Evolutionary conservation across 2,113 vertebrate species (phyloP), one percentile per base, ranked within the genome.

Genomic region (Poeciliopsis prolifica): DNA sequence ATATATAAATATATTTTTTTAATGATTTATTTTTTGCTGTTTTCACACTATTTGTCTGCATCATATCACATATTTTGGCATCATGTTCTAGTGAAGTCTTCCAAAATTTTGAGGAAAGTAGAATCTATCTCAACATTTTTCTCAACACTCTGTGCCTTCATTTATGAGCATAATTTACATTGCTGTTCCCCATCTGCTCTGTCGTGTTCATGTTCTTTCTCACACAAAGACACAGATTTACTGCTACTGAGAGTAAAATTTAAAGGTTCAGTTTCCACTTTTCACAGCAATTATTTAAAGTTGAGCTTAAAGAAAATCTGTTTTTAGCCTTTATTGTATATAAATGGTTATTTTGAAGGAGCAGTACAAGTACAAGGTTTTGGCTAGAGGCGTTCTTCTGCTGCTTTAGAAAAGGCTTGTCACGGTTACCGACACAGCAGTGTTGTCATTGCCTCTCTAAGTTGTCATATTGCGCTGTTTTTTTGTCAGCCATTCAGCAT

Each of bases 101-200:
- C 85, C 85, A 91, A 72, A 83, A 77, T 82, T 85, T 79, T 65
- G 70, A 77, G 75, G 77, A 78, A 80, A 89, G 85, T 76, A 69
- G 68, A 72, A 81, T 69, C 80, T 88, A 88, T 90, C 54, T 83
- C 86, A 90, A 90, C 77, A 85, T 79, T 92, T 80, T 91, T 93
- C n/a, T n/a, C n/a, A n/a, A n/a, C n/a, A n/a, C n/a, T n/a, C 31
- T 71, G 61, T 60, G 24, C 42, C 63, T 78, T 83, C 63, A 42
- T 65, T 75, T 68, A 68, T 33, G 61, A 62, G 4, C 63, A 68
- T 70, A 54, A n/a, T 63, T 35, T 29, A 42, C 37, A 74, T 60
- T 54, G 30, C 70, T 61, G 26, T n/a, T 65, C 75, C 74, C 62
- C 78, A 1, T 51, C 8, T 60, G 37, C 29, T 11, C 22, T 24